Evolutionary conservation across 2,797 vertebrate species (phyloP).

Genomic region (Onychomys torridus): DNA sequence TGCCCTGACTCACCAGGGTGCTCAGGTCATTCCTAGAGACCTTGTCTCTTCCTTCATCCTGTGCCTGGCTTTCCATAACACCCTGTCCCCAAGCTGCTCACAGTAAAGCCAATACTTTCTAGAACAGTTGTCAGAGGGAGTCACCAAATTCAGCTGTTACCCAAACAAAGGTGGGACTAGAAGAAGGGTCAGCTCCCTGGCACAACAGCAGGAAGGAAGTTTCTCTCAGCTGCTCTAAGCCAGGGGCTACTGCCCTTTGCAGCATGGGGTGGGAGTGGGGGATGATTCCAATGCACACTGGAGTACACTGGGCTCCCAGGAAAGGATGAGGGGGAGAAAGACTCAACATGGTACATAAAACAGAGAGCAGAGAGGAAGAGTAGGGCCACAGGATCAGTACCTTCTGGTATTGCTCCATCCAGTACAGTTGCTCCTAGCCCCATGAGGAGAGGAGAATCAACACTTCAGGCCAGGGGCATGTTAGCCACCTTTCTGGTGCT

Average conservation of each 20-base stretch:
- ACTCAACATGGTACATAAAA: not conserved
- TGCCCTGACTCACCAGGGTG: conserved; percentile 35
- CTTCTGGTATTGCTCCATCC: not conserved
- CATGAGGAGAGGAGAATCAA: not conserved
- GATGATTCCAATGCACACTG: not conserved
- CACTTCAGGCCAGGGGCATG: not conserved
- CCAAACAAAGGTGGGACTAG: conserved; percentile 70
- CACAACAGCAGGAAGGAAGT: conserved; percentile 48
- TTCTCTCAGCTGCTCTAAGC: not conserved
- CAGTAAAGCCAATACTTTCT: conserved; percentile 85
- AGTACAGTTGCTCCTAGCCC: not conserved
- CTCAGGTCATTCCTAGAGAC: conserved; percentile 59
- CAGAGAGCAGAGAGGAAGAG: not conserved
- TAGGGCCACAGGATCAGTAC: not conserved
- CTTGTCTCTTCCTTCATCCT: conserved; percentile 13
- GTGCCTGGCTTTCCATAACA: not conserved
- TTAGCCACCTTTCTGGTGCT: conserved; percentile 20
- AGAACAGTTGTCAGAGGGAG: conserved; percentile 83
- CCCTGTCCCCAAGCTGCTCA: conserved; percentile 69
- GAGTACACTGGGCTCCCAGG: not conserved
- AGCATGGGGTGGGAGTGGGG: not conserved
- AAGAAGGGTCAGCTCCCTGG: conserved; percentile 67
- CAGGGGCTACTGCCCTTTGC: not conserved
- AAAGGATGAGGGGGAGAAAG: not conserved
- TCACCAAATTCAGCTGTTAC: conserved; percentile 80